Base-by-base conservation (phyloP, 2,888 invertebrate genomes). In the Selenia dentaria region DNA sequence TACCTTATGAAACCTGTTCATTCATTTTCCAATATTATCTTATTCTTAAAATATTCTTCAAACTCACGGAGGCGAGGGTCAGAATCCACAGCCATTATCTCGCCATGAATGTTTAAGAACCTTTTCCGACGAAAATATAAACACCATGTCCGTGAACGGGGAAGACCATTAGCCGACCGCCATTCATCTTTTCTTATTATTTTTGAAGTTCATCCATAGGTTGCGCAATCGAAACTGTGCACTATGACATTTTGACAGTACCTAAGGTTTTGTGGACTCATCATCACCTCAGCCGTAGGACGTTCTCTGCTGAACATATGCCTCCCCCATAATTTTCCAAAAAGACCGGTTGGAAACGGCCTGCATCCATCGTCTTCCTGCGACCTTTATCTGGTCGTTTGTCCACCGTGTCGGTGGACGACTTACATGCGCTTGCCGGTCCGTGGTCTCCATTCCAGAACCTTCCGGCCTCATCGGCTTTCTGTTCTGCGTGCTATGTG, bases 161-260 rank as follows among this genome's bases (percentile, higher is more conserved):
- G 39, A 41, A 47, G 51, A 38, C 58, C 58, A 59, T 59, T 59
- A 59, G 52, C 45, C 44, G 50, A 59, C 54, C 58, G 54, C 51
- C 41, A 59, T 59, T 56, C 53, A 54, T 59, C 58, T 56, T 56
- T 28, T 40, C 51, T 56, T 56, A 54, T 56, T 59, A 59, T 60
- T 55, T 57, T 60, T 56, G 56, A 56, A 56, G 58, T 58, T 58
- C 60, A 57, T 56, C 57, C 52, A 54, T 53, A 54, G 51, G 42
- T 58, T 41, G 49, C 51, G 52, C 37, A 54, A 51, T 43, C 47
- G 55, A 46, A 51, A 51, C 48, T 51, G 62, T 55, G 38, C 39
- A 42, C 31, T 38, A 29, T 34, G 22, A 31, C 24, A 37, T 13
- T 1, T 2, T 6, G 6, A 0, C 47, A 47, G 47, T 48, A n/a